Base-by-base conservation (phyloP, 2,797 vertebrate species). In the Dipus sagitta region DNA sequence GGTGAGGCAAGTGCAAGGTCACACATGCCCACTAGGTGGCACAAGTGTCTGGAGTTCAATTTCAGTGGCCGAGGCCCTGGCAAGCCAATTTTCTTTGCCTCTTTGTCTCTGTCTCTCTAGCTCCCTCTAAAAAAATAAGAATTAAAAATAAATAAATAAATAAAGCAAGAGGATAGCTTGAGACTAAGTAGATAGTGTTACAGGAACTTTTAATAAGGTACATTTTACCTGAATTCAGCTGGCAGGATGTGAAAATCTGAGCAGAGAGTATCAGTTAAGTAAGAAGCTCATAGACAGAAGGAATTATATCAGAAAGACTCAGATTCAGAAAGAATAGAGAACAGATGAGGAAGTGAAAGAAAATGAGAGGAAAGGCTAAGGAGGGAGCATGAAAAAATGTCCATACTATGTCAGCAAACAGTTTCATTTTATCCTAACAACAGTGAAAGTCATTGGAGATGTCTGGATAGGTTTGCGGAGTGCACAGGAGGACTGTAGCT, bases 391-490 rank as follows among this genome's bases (percentile, higher is more conserved):
- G 34, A 1, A 88, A 14, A 42, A 77, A 62, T 4, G 65, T 71
- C 17, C 70, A 54, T 52, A 65, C 26, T 15, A 26, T 30, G 2
- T 28, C 64, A 79, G 17, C 7, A 67, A 23, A 6, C 91, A 54
- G 7, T 58, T 81, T 86, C 13, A 2, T 42, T 64, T 79, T 87
- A 85, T 82, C 24, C 28, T 38, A 89, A 74, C 8, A 34, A 32
- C 58, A 87, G 2, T 32, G 6, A 86, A 72, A 42, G 26, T 60
- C 26, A 34, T 1, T 52, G 32, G 21, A 79, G 14, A 3, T 58
- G 34, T 88, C 86, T 68, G 62, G 42, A 72, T 42, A 94, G 42
- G 30, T 30, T 34, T 93, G 14, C 71, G 54, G 65, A 83, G 77
- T 88, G 78, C 20, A 86, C 88, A 81, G 8, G 28, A 91, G 4